phyloP scores from a whole-genome alignment of 2,888 invertebrate genomes.

The Cosmia pyralina region DNA sequence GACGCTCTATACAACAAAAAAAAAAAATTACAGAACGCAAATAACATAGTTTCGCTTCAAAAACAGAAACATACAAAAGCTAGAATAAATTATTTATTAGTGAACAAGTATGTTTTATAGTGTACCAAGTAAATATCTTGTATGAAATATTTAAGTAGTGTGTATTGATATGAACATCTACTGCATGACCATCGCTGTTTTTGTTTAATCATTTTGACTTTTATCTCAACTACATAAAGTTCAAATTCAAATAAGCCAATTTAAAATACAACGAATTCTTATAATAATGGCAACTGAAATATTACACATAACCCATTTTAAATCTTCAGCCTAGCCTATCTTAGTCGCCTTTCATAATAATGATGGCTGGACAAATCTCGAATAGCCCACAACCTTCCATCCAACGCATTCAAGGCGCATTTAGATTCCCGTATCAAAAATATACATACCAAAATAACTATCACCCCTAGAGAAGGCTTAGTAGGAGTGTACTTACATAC shows the following conservation, averaged over 20 bases:
- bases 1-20: constrained; percentile 4
- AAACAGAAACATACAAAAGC: constrained; percentile 37
- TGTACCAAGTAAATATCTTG: neutral
- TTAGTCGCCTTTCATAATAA: neutral
- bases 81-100: constrained; percentile 19
- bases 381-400: neutral
- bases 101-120: constrained; percentile 8
- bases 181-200: neutral
- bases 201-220: neutral
- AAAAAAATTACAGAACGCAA: neutral
- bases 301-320: neutral
- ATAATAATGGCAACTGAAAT: constrained; percentile 19
- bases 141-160: neutral
- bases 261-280: neutral
- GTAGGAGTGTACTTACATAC: neutral
- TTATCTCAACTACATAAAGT: neutral
- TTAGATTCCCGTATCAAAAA: constrained; percentile 40
- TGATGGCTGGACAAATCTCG: neutral
- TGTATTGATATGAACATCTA: neutral
- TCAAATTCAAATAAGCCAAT: neutral
- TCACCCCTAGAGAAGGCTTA: neutral
- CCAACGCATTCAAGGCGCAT: neutral
- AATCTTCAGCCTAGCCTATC: constrained; percentile 8
- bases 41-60: constrained; percentile 12
- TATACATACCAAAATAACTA: constrained; percentile 36